These are phyloP conservation scores for Aleiodes alternator DNA, from an alignment of 2,888 invertebrate genomes.

Conservation along the genomic window DNA sequence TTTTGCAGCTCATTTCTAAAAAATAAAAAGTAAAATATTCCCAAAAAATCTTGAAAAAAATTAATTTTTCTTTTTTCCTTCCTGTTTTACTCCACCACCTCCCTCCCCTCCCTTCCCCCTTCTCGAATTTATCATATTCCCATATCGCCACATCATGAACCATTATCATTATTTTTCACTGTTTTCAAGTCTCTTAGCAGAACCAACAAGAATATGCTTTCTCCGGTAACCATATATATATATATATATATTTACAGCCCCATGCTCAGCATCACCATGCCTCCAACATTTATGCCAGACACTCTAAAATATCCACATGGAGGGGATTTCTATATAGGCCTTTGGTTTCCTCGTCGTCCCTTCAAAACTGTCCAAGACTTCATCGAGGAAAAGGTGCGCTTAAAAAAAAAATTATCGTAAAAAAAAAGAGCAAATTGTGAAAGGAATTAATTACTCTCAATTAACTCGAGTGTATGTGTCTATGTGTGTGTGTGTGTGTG, in stretches of 20 bases:
- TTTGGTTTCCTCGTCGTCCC: constrained; percentile 63
- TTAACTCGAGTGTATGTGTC: constrained; percentile 33
- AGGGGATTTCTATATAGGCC: constrained; percentile 70
- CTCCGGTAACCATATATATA: constrained; percentile 60
- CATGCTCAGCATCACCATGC: constrained; percentile 37
- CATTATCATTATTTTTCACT: not conserved
- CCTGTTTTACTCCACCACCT: too few relatives aligned
- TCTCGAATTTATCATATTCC: too few relatives aligned
- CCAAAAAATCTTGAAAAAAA: too few relatives aligned
- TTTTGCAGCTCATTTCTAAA: too few relatives aligned
- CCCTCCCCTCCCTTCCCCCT: too few relatives aligned
- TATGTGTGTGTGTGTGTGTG: too few relatives aligned
- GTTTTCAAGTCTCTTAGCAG: not conserved
- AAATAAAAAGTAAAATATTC: too few relatives aligned
- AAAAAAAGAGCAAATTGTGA: too few relatives aligned
- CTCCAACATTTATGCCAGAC: constrained; percentile 41
- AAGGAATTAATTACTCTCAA: not conserved
- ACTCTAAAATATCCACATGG: constrained; percentile 52
- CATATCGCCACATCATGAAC: too few relatives aligned
- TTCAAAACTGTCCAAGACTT: constrained; percentile 66
- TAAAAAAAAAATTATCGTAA: constrained; percentile 2
- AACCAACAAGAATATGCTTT: constrained; percentile 58
- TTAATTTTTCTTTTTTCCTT: too few relatives aligned
- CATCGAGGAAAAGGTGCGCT: constrained; percentile 35
- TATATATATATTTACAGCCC: not conserved